Base-by-base conservation (phyloP, 2,113 vertebrate species). In the Caretta caretta region DNA sequence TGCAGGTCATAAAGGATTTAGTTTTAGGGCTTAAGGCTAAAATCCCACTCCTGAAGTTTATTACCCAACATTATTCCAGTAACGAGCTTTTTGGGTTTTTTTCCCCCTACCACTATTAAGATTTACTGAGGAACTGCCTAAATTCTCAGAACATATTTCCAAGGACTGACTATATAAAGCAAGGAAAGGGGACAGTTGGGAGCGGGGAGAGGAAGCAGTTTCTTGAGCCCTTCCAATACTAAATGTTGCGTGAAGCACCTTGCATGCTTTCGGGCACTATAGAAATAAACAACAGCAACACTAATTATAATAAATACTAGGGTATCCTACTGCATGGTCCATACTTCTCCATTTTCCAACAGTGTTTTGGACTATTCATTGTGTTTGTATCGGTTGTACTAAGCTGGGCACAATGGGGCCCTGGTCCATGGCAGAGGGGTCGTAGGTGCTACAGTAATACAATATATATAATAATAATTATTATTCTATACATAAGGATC, bases 1-100 rank as follows among this genome's bases (percentile, higher is more conserved):
- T 98, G 96, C 89, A 97, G 97, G 97, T 97, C 96, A 97, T 97
- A 97, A 97, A 97, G 97, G 97, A 97, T 98, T 98, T 97, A 96
- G 93, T 97, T 96, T 97, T 97, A 96, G 88, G 94, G 94, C 92
- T 96, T 97, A 97, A 97, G 97, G 92, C 96, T 97, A 97, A 98
- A 98, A 98, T 98, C 96, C 88, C 88, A 96, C 95, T 97, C 97
- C 97, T 97, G 93, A 78, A 95, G 87, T 98, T 98, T 96, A 96
- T 97, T 97, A 97, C 91, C 56, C 87, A 94, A 96, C 87, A 95
- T 89, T 97, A 97, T 96, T 97, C 86, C 89, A 93, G 94, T 97
- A 98, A 97, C 97, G 94, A 97, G 96, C 96, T 97, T 97, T 98
- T 96, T 94, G 83, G 96, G 42, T 5, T 86, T 94, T 93, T 83